phyloP scores from a whole-genome alignment of 2,113 vertebrate genomes.

The Leptocoma aspasia region DNA sequence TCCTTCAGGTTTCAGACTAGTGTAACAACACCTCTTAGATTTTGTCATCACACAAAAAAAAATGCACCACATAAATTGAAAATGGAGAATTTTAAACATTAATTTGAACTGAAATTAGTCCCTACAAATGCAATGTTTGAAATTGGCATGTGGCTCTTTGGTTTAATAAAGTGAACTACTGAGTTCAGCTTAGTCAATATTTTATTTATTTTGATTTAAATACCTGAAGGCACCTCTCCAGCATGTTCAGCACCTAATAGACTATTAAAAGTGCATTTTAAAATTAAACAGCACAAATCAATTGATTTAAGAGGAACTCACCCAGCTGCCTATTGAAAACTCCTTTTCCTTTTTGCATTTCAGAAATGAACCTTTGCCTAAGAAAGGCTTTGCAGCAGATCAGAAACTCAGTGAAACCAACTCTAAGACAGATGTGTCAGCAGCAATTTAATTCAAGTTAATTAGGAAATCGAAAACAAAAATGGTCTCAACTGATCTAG shows the following conservation, averaged over 20 bases:
- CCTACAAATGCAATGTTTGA: neutral
- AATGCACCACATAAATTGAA: neutral
- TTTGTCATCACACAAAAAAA: neutral
- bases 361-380: neutral
- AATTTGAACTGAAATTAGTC: neutral
- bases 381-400: neutral
- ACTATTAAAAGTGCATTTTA: neutral
- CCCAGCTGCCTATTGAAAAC: neutral
- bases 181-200: neutral
- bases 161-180: neutral
- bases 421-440: neutral
- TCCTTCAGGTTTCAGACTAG: neutral
- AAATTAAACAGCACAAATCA: neutral
- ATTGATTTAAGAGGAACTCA: neutral
- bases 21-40: neutral
- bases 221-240: neutral
- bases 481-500: neutral
- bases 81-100: neutral
- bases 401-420: neutral
- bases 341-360: neutral
- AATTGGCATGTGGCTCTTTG: neutral
- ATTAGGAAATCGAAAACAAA: neutral
- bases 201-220: slow-evolving; percentile 44
- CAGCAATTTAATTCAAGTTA: slow-evolving; percentile 16
- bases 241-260: neutral